Base-by-base conservation (phyloP, 2,797 vertebrate genomes). In the Amazona ochrocephala region DNA sequence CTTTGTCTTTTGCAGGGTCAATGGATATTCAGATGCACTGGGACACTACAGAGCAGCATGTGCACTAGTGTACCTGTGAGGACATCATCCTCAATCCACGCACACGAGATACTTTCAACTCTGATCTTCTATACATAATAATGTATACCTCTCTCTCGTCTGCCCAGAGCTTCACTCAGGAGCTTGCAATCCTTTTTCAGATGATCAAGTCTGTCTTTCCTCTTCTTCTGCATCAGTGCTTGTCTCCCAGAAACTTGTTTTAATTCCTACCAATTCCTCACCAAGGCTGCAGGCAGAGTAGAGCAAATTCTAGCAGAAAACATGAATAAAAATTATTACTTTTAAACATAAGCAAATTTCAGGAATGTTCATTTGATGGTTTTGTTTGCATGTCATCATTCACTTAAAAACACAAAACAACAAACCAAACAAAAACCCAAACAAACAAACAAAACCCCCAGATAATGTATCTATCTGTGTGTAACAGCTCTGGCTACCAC, bases 1-100 rank as follows among this genome's bases (percentile, higher is more conserved):
- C 0, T 0, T 0, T 75, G 61, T 29, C 34, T 18, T 44, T 77
- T 89, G 50, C 41, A 74, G 26, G 1, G 6, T 61, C 39, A 58
- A 51, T 30, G 21, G 62, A n/a, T 61, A 47, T 47, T 78, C 0
- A 4, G 58, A 44, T 9, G 11, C 30, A 26, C 37, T 30, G 47
- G n/a, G 67, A 70, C 8, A 19, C 53, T 37, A 20, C 10, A 12
- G 16, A 60, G 29, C 19, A 62, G 23, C 39, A n/a, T 3, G 17
- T 27, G 24, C 42, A 61, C 17, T 23, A 42, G 20, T 0, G 11
- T 18, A 66, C 18, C 23, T 76, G 37, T 0, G 2, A 87, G 26
- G 39, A 72, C 30, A 50, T 32, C 65, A 56, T 9, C 53, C 22
- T 67, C 41, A 23, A 23, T 66, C 24, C 3, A 9, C 47, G 24